Evolutionary conservation across 2,888 invertebrate genomes (phyloP).

Genomic region (Danaus chrysippus): DNA sequence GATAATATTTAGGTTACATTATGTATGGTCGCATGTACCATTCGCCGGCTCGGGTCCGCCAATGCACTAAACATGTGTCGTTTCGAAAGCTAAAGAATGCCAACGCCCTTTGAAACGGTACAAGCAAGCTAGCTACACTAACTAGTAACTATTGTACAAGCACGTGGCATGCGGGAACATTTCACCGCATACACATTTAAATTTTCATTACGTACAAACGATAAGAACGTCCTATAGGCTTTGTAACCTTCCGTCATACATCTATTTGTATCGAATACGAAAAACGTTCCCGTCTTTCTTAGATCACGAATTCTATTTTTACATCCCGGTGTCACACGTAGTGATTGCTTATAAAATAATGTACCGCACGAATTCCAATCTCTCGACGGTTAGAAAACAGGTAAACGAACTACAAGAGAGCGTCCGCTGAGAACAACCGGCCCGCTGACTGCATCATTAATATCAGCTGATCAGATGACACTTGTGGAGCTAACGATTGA

Average conservation of each 20-base stretch:
- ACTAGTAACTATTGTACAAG: conserved; percentile 17
- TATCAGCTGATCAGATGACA: conserved; percentile 63
- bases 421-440: conserved; percentile 41
- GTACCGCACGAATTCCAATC: conserved; percentile 55
- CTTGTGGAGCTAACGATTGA: conserved; percentile 7
- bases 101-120: conserved; percentile 42
- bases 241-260: too few relatives aligned
- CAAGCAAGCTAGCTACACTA: conserved; percentile 8
- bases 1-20: conserved; percentile 14
- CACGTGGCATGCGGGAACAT: conserved; percentile 3
- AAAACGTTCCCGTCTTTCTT: too few relatives aligned
- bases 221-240: too few relatives aligned
- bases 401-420: conserved; percentile 54
- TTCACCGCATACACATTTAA: background rate
- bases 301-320: too few relatives aligned
- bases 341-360: conserved; percentile 37
- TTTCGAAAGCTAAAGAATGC: conserved; percentile 37
- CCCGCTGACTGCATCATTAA: conserved; percentile 51
- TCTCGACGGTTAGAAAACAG: conserved; percentile 63
- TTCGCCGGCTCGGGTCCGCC: conserved; percentile 16
- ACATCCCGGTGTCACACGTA: background rate
- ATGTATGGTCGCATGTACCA: conserved; percentile 13
- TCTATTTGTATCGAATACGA: too few relatives aligned
- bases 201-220: too few relatives aligned
- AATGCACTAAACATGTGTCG: conserved; percentile 33